Evolutionary conservation across 2,888 invertebrate species (phyloP).

Genomic region (Arge pagana): DNA sequence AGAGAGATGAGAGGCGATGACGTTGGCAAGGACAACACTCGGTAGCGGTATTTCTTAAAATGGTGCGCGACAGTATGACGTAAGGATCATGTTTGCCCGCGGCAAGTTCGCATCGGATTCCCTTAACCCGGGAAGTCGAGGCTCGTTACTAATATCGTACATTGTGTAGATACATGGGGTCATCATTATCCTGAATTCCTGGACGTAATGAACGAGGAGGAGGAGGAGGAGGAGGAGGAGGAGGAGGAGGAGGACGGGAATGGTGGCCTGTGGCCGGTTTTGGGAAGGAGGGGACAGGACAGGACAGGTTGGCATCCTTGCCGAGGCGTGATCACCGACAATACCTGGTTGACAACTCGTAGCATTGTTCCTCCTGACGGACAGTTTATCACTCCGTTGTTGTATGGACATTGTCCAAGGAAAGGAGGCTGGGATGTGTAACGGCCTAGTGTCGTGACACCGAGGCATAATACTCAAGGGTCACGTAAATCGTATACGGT

Average conservation of each 20-base stretch:
- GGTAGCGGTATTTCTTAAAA: no score
- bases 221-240: no score
- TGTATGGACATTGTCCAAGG: conserved; percentile 43
- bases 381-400: conserved; percentile 24
- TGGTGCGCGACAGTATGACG: neutral
- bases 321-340: conserved; percentile 27
- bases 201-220: conserved; percentile 16
- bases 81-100: no score
- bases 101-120: no score
- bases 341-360: conserved; percentile 24
- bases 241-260: no score
- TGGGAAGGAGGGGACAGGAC: no score
- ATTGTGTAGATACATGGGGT: conserved; percentile 15
- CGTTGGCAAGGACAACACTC: no score
- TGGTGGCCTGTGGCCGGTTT: no score
- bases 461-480: conserved; percentile 17
- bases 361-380: conserved; percentile 26
- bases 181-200: conserved; percentile 13
- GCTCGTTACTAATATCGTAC: conserved; percentile 10
- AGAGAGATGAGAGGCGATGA: no score
- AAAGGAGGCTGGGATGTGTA: conserved; percentile 19
- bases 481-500: conserved; percentile 16
- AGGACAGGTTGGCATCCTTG: no score
- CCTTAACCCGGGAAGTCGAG: no score
- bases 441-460: conserved; percentile 24